Evolutionary conservation across 2,888 invertebrate species (phyloP).

Genomic region (Synergus umbraculus): DNA sequence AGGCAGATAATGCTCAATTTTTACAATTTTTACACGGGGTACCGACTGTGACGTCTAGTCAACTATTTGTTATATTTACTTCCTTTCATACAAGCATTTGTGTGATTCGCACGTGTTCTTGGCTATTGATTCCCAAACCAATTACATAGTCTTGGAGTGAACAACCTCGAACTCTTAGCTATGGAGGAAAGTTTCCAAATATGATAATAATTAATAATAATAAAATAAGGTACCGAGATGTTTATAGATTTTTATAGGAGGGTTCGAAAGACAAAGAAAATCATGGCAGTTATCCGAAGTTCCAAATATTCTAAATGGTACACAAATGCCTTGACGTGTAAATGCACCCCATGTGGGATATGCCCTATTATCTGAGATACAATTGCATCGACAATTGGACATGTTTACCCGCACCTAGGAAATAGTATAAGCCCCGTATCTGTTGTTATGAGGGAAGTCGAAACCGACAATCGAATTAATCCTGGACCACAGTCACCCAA

Average conservation of each 20-base stretch:
- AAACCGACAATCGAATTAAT: slow-evolving; percentile 60
- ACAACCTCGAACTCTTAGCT: too few species aligned
- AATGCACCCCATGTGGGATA: slow-evolving; percentile 29
- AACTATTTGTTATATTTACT: too few species aligned
- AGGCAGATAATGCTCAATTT: too few species aligned
- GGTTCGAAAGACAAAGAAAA: background rate
- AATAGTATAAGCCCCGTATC: slow-evolving; percentile 34
- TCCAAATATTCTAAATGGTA: slow-evolving; percentile 7
- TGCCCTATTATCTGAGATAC: slow-evolving; percentile 21
- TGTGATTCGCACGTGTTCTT: too few species aligned
- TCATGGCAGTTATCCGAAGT: background rate
- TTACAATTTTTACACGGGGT: too few species aligned
- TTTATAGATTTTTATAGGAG: background rate
- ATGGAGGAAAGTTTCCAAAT: too few species aligned
- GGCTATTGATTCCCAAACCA: too few species aligned
- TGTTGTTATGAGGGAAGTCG: slow-evolving; percentile 55
- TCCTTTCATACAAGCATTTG: too few species aligned
- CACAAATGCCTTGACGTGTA: background rate
- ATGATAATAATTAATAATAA: too few species aligned
- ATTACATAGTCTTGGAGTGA: too few species aligned
- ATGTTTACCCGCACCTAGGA: slow-evolving; percentile 36
- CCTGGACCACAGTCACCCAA: slow-evolving; percentile 48
- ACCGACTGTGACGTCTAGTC: too few species aligned
- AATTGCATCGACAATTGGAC: slow-evolving; percentile 40
- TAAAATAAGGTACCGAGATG: background rate